phyloP scores from a whole-genome alignment of 1,140 invertebrate genomes.

The Ectropis grisescens region DNA sequence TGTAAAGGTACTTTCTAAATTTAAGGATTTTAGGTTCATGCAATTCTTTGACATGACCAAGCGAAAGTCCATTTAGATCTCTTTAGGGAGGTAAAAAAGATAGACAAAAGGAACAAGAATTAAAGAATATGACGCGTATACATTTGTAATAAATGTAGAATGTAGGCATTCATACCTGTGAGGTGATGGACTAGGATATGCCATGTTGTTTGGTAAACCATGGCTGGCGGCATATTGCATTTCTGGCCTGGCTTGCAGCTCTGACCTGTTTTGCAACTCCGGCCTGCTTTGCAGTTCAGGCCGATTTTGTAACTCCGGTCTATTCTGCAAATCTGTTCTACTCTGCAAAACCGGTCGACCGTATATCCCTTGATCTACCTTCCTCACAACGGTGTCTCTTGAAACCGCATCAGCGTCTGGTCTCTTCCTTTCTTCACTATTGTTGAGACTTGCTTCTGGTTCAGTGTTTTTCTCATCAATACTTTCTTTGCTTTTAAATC shows the following conservation, averaged over 20 bases:
- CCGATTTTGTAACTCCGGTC: too few relatives aligned
- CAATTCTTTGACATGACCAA: too few relatives aligned
- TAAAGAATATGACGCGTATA: too few relatives aligned
- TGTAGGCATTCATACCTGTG: too few relatives aligned
- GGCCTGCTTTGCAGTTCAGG: too few relatives aligned
- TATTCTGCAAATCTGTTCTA: slow-evolving; percentile 56
- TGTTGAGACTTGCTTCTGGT: slow-evolving; percentile 73
- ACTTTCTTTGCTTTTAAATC: slow-evolving; percentile 79
- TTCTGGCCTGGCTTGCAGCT: slow-evolving; percentile 52
- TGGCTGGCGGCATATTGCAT: slow-evolving; percentile 57
- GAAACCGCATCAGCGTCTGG: slow-evolving; percentile 60
- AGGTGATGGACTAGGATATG: slow-evolving; percentile 52
- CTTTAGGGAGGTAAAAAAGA: too few relatives aligned
- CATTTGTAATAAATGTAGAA: too few relatives aligned
- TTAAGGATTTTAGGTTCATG: too few relatives aligned
- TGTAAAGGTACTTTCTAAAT: too few relatives aligned
- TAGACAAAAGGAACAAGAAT: too few relatives aligned
- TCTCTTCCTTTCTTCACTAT: slow-evolving; percentile 73
- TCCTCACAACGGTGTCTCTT: slow-evolving; percentile 41
- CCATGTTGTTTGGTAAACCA: slow-evolving; percentile 44
- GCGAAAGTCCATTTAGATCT: too few relatives aligned
- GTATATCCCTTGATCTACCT: slow-evolving; percentile 70
- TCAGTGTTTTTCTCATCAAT: slow-evolving; percentile 68
- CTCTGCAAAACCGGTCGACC: slow-evolving; percentile 71
- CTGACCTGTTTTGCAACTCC: slow-evolving; percentile 26